These are phyloP conservation scores for Agrochola litura DNA, from an alignment of 2,888 invertebrate genomes.

Conservation along the genomic window DNA sequence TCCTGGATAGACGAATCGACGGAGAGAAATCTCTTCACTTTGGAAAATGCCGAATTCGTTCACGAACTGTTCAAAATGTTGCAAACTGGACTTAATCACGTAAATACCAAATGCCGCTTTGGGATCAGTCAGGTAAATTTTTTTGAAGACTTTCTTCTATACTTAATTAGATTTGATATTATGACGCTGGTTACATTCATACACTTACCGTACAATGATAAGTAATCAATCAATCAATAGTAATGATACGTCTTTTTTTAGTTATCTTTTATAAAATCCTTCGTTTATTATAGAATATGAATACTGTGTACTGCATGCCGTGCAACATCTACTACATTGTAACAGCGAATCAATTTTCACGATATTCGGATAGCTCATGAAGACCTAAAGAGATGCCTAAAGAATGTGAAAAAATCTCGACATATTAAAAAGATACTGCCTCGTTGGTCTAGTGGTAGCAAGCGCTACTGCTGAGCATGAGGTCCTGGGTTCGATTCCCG, in stretches of 20 bases:
- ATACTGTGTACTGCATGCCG: background rate
- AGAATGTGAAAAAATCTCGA: too few relatives aligned
- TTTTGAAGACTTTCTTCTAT: background rate
- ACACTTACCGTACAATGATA: background rate
- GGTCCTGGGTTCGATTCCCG: too few relatives aligned
- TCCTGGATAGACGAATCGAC: conserved; percentile 93
- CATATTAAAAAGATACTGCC: too few relatives aligned
- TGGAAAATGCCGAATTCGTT: conserved; percentile 92
- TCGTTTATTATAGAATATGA: background rate
- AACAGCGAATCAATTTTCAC: too few relatives aligned
- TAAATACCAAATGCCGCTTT: conserved; percentile 92
- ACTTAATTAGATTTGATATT: background rate
- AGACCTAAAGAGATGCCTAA: too few relatives aligned
- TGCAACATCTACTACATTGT: background rate
- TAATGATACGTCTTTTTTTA: too few relatives aligned
- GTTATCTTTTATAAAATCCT: too few relatives aligned
- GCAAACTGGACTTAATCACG: conserved; percentile 92
- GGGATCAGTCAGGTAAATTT: conserved; percentile 93
- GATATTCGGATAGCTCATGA: too few relatives aligned
- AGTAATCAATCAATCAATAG: too few relatives aligned
- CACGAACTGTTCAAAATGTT: conserved; percentile 93
- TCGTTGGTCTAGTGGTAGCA: too few relatives aligned
- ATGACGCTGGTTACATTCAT: background rate
- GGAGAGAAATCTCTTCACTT: conserved; percentile 85
- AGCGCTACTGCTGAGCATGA: too few relatives aligned